These are phyloP conservation scores for Tetragonula clypearis DNA, from an alignment of 1,140 invertebrate genomes.

Conservation along the genomic window DNA sequence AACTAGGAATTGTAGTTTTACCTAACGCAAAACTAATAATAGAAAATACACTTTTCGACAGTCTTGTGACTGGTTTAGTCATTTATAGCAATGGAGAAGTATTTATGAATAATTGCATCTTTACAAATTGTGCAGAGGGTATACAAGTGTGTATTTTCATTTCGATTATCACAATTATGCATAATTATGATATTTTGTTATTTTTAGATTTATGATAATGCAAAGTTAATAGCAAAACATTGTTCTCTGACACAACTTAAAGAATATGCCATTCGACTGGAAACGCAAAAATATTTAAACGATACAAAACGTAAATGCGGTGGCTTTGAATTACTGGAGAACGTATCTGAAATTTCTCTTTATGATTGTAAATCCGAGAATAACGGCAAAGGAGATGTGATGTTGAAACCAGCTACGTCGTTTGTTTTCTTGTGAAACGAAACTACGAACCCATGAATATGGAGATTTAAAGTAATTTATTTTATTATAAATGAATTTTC, in stretches of 20 bases:
- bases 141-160: slow-evolving; percentile 69
- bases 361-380: slow-evolving; percentile 73
- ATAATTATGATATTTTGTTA: neutral
- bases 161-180: neutral
- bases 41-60: slow-evolving; percentile 70
- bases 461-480: slow-evolving; percentile 35
- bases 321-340: slow-evolving; percentile 63
- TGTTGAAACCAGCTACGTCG: slow-evolving; percentile 59
- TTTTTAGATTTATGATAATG: slow-evolving; percentile 66
- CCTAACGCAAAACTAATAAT: slow-evolving; percentile 73
- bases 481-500: slow-evolving; percentile 6
- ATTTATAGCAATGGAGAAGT: slow-evolving; percentile 72
- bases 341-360: slow-evolving; percentile 68
- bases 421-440: slow-evolving; percentile 55
- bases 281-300: slow-evolving; percentile 71
- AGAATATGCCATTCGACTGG: slow-evolving; percentile 76
- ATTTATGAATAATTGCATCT: slow-evolving; percentile 69
- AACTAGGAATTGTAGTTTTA: slow-evolving; percentile 77
- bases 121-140: slow-evolving; percentile 75
- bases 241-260: slow-evolving; percentile 73
- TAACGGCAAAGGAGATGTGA: slow-evolving; percentile 71
- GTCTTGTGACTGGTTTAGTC: slow-evolving; percentile 75
- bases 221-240: slow-evolving; percentile 63
- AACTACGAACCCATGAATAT: slow-evolving; percentile 55
- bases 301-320: slow-evolving; percentile 62